Evolutionary conservation across 2,113 vertebrate species (phyloP).

Genomic region (Ctenodactylus gundi): DNA sequence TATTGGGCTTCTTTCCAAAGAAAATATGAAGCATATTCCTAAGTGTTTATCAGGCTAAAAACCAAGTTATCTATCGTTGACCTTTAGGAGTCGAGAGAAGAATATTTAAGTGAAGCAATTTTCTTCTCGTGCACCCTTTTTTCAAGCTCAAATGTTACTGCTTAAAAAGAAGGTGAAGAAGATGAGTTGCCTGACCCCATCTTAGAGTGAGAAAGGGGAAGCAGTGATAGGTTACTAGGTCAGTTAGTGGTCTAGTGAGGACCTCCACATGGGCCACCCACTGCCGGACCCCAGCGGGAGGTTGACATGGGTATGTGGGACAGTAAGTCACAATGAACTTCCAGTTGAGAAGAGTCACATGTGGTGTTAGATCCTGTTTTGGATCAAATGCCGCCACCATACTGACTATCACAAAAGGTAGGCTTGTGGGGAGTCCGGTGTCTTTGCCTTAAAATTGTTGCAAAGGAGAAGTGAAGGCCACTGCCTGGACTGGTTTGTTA

Average conservation of each 20-base stretch:
- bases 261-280: not conserved
- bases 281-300: rapidly evolving
- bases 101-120: not conserved
- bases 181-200: not conserved
- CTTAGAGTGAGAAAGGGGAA: not conserved
- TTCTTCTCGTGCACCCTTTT: not conserved
- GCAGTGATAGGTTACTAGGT: not conserved
- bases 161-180: not conserved
- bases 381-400: not conserved
- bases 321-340: not conserved
- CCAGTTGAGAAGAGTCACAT: not conserved
- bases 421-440: not conserved
- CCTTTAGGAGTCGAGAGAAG: not conserved
- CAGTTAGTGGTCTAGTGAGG: not conserved
- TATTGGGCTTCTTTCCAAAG: not conserved
- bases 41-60: not conserved
- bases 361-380: not conserved
- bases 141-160: not conserved
- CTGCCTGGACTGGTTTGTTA: not conserved
- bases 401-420: not conserved
- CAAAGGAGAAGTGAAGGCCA: constrained; percentile 75
- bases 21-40: not conserved
- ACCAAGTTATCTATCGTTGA: not conserved
- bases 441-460: constrained; percentile 51
- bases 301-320: not conserved